These are phyloP conservation scores for Papilio gigon DNA, from an alignment of 2,888 invertebrate species.

Conservation along the genomic window DNA sequence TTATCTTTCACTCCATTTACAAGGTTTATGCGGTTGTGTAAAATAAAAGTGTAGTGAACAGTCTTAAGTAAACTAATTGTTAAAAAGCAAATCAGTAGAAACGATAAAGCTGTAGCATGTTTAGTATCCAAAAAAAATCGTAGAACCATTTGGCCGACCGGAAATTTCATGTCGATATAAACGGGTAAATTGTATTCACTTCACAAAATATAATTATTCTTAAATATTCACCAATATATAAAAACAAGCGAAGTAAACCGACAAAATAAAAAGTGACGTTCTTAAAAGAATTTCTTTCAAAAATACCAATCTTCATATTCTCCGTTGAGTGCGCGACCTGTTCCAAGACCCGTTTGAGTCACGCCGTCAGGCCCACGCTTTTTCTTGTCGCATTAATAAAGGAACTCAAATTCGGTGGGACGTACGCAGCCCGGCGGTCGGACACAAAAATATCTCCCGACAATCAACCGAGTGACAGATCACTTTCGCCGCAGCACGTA, in stretches of 20 bases:
- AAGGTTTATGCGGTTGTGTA: conserved; percentile 4
- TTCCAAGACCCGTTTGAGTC: conserved; percentile 35
- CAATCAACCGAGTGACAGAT: conserved; percentile 54
- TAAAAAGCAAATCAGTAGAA: background rate
- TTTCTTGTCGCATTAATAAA: conserved; percentile 39
- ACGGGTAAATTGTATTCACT: background rate
- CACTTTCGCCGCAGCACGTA: conserved; percentile 67
- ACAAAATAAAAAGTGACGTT: conserved; percentile 13
- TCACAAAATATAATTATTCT: background rate
- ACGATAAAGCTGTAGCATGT: too few relatives aligned
- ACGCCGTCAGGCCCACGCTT: conserved; percentile 38
- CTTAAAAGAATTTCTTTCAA: conserved; percentile 25
- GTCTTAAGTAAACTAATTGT: background rate
- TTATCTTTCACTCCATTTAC: conserved; percentile 30
- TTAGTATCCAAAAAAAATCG: too few relatives aligned
- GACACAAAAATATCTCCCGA: conserved; percentile 61
- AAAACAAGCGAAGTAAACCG: conserved; percentile 10
- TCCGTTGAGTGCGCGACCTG: conserved; percentile 31
- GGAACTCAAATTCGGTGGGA: conserved; percentile 39
- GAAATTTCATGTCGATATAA: background rate
- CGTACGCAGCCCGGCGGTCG: conserved; percentile 63
- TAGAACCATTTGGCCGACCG: background rate
- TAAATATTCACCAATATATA: background rate
- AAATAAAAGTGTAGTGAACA: background rate
- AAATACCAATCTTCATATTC: conserved; percentile 35